Evolutionary conservation across 1,140 invertebrate genomes (phyloP).

Genomic region (Trichonephila clavipes): DNA sequence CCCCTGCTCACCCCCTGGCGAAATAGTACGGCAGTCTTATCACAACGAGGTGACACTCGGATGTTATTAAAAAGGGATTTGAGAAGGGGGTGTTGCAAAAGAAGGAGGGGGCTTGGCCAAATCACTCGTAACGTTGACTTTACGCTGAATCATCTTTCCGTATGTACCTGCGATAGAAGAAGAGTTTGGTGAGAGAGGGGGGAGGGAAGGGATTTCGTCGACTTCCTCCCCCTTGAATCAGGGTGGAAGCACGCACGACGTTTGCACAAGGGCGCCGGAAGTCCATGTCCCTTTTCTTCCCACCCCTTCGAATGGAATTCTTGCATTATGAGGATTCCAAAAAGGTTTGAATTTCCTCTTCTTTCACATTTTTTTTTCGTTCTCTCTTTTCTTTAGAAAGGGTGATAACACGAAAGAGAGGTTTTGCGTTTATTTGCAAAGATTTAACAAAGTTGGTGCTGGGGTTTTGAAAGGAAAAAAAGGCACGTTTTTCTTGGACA

Average conservation of each 20-base stretch:
- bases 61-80: conserved; percentile 77
- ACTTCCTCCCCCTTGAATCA: background rate
- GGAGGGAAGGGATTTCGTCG: background rate
- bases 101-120: background rate
- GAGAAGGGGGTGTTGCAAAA: conserved; percentile 1
- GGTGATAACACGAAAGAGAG: background rate
- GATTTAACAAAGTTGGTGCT: conserved; percentile 18
- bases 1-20: background rate
- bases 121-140: conserved; percentile 60
- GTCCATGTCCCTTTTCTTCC: background rate
- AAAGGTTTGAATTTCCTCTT: background rate
- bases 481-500: background rate
- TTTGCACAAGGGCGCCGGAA: conserved; percentile 49
- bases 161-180: background rate
- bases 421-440: conserved; percentile 20
- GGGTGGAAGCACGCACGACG: conserved; percentile 14
- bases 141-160: conserved; percentile 71
- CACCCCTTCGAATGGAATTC: conserved; percentile 41
- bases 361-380: background rate
- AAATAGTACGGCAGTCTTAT: conserved; percentile 54
- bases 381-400: background rate
- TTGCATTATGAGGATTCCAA: conserved; percentile 52
- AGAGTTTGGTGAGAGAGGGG: background rate
- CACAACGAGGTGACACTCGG: conserved; percentile 68
- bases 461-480: background rate